Base-by-base conservation (phyloP, 2,113 vertebrate species). In the Lepus timidus region DNA sequence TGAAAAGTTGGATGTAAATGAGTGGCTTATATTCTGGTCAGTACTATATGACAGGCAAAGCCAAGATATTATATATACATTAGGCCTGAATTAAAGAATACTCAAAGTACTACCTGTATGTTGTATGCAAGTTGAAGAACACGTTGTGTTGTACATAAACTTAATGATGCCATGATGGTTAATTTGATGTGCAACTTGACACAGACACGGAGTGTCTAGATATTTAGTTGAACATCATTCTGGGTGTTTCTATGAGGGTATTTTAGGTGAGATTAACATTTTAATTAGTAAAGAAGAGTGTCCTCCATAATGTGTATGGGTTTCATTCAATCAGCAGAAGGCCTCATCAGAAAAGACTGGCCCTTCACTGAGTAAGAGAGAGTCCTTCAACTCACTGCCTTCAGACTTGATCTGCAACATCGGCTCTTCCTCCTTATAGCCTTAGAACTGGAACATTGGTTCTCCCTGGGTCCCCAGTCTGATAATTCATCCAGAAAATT, bases 151-250 rank as follows among this genome's bases (percentile, higher is more conserved):
- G 0, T 61, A 22, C 6, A 52, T 75, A 68, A 87, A 11, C 13
- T 80, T 29, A 93, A 78, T 58, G 14, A 85, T 39, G 6, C 9
- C 49, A 3, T 74, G 49, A 75, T 25, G 29, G 17, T 58, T 64
- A 55, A 55, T 84, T 74, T 88, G 84, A 39, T 51, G 22, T 76
- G 44, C 22, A 76, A 6, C 20, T 62, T 61, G 44, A 61, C 0
- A 85, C 12, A 16, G 7, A 10, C 62, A 74, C 27, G 1, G 49
- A 10, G 2, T 74, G 31, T 19, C 51, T n/a, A 79, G 20, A 89
- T 86, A 65, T 85, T 95, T 89, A 58, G 44, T 85, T 20, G 71
- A 78, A 89, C 7, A 20, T 70, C 73, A 52, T 58, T 92, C 52
- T 94, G 16, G 52, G 13, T 90, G 2, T 65, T 88, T 82, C 51